Base-by-base conservation (phyloP, 2,888 invertebrate species). In the Rhaphigaster nebulosa region DNA sequence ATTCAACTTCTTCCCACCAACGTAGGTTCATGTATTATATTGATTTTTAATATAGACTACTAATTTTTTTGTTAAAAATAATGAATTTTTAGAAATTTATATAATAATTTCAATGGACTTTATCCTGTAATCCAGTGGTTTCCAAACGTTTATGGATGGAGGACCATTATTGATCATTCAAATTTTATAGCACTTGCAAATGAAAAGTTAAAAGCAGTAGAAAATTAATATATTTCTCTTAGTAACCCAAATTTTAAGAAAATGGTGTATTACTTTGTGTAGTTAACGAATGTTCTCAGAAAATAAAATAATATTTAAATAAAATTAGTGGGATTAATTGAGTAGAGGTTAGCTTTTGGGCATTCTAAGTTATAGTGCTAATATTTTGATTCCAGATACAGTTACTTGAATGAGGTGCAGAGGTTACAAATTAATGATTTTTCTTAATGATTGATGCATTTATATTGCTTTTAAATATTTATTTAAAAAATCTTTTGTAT, bases 1-100 rank as follows among this genome's bases (percentile, higher is more conserved):
- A 90, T 41, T 54, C 91, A 80, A 87, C 87, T 56, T 87, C 90
- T 90, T 20, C 70, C n/a, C 89, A 89, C n/a, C 89, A 89, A 50
- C 89, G 89, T 89, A 52, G 10, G 70, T 76, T 50, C 38, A 38
- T 29, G 34, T 20, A 38, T 6, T 34, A 29, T 29, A 38, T 76
- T 34, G 1, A 76, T 76, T 38, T 0, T 65, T 6, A 76, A 38
- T 76, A 29, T 76, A 29, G 29, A 60, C 60, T 15, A 65, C 13
- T 65, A 29, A 2, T 13, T 29, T 1, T 15, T 65, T 60, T 29
- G 23, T 29, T 18, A 15, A 15, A 29, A 29, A 65, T 4, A 29
- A 4, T 23, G n/a, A 10, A 18, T 29, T 29, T 65, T 29, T 29
- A 18, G 12, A 65, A 29, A 26, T 56, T 56, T 23, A 23, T 26